Conservation (phyloP, 1,140 invertebrate genomes). For the Megalopta genalis region DNA sequence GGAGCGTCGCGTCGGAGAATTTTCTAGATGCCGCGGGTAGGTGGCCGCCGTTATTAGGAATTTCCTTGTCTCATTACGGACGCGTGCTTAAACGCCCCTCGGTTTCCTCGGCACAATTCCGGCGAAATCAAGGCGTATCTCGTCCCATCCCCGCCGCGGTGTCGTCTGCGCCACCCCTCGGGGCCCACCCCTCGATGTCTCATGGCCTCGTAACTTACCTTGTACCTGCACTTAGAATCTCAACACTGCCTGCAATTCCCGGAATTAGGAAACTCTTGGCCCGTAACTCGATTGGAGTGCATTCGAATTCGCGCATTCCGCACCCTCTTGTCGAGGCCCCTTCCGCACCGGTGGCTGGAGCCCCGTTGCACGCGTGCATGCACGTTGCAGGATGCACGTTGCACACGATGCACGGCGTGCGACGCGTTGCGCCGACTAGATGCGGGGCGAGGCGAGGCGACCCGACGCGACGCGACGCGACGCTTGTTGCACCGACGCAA, state of each 20-base stretch:
- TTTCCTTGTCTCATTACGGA: conserved; percentile 50
- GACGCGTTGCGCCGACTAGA: conserved; percentile 13
- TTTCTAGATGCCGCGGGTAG: conserved; percentile 9
- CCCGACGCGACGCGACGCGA: not conserved
- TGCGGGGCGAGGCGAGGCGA: no score
- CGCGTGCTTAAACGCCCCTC: conserved; percentile 48
- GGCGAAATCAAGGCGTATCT: conserved; percentile 41
- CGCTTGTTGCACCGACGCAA: conserved; percentile 19
- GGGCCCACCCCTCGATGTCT: conserved; percentile 8
- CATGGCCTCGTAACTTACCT: conserved; percentile 42
- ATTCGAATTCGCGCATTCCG: conserved; percentile 47
- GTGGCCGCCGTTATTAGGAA: conserved; percentile 38
- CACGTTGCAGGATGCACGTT: conserved; percentile 13
- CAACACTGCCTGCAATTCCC: conserved; percentile 39
- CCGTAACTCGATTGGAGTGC: conserved; percentile 48
- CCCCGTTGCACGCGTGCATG: conserved; percentile 14
- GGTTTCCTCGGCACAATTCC: conserved; percentile 41
- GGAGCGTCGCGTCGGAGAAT: not conserved
- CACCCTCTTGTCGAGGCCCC: not conserved
- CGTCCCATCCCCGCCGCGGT: not conserved
- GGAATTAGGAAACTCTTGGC: conserved; percentile 52
- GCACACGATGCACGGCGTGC: not conserved
- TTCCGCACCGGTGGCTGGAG: not conserved
- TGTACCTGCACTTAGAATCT: conserved; percentile 45
- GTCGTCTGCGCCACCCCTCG: not conserved